A percentile compares a stretch with the other conserved stretches of the same genome.
These are phyloP conservation scores for Synanthedon vespiformis DNA, from an alignment of 2,888 invertebrate genomes.

Conservation along the genomic window DNA sequence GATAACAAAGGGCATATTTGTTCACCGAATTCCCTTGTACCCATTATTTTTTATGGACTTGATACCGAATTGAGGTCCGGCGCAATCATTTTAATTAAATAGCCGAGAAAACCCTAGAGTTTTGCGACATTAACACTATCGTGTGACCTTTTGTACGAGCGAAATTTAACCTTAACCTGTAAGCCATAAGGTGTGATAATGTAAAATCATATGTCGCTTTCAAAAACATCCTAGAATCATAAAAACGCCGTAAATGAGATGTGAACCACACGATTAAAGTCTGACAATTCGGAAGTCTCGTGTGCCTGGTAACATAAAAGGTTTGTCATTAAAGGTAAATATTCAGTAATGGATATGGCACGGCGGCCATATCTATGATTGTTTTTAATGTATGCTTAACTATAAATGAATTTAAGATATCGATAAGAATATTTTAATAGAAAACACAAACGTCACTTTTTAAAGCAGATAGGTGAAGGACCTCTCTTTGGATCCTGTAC, in stretches of 20 bases:
- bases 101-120: neutral
- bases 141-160: neutral
- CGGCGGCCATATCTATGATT: neutral
- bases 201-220: constrained; percentile 1
- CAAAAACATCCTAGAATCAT: constrained; percentile 27
- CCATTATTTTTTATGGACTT: neutral
- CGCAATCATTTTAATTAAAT: neutral
- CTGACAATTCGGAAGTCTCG: constrained; percentile 33
- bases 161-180: constrained; percentile 23
- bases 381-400: neutral
- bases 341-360: neutral
- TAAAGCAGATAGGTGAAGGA: no score
- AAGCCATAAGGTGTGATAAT: constrained; percentile 15
- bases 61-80: neutral
- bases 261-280: constrained; percentile 48
- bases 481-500: no score
- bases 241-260: constrained; percentile 51
- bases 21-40: neutral
- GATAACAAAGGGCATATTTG: neutral
- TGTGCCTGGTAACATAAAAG: constrained; percentile 29
- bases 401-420: no score
- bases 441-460: no score
- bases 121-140: neutral
- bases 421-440: no score
- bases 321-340: constrained; percentile 6